These are phyloP conservation scores for Calosoma granatense DNA, from an alignment of 1,140 invertebrate genomes.

Conservation along the genomic window DNA sequence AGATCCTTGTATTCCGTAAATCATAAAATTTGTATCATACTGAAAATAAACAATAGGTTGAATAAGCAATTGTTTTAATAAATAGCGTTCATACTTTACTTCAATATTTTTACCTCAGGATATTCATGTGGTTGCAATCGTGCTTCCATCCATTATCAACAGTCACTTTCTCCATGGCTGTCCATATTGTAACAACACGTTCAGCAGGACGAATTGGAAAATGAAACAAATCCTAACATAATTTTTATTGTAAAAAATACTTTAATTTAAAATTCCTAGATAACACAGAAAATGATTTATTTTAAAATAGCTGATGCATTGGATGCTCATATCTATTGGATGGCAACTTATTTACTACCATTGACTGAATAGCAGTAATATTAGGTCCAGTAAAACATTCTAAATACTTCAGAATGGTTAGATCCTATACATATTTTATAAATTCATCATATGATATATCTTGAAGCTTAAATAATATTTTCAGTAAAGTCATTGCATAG, in stretches of 20 bases:
- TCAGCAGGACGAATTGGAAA: conserved; percentile 77
- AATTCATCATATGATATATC: conserved; percentile 61
- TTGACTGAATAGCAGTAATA: conserved; percentile 72
- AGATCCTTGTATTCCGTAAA: conserved; percentile 63
- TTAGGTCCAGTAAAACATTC: conserved; percentile 70
- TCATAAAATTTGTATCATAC: conserved; percentile 60
- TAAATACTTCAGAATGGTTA: conserved; percentile 59
- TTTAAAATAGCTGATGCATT: conserved; percentile 56
- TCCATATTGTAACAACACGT: conserved; percentile 77
- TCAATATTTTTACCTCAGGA: conserved; percentile 52
- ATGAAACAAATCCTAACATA: conserved; percentile 66
- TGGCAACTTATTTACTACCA: conserved; percentile 89
- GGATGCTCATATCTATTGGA: conserved; percentile 63
- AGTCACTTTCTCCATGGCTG: conserved; percentile 72
- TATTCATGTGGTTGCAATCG: conserved; percentile 60
- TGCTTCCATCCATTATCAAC: conserved; percentile 67
- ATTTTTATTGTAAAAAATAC: conserved; percentile 7
- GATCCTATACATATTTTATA: conserved; percentile 52
- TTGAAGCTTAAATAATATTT: conserved; percentile 43
- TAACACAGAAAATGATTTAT: too few species aligned
- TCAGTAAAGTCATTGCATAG: background rate
- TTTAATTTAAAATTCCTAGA: background rate
- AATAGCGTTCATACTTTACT: too few species aligned
- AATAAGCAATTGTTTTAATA: background rate
- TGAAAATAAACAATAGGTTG: conserved; percentile 26